Percentiles rank a stretch among this genome's conserved stretches.
Conservation (phyloP, 1,140 invertebrate species). For the Atopsyche davidsoni region DNA sequence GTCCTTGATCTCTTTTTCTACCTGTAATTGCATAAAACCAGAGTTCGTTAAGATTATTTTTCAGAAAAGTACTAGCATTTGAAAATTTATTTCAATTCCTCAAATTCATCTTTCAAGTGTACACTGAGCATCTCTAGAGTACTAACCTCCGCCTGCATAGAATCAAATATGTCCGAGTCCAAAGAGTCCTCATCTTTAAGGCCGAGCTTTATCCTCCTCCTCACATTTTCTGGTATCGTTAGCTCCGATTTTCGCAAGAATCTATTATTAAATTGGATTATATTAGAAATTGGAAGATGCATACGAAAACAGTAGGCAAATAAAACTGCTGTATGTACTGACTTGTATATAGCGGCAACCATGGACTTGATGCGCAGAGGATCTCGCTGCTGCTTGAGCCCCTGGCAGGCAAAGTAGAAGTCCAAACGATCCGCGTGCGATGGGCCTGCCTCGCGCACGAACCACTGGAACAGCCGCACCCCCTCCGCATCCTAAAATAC, state of each 20-base stretch:
- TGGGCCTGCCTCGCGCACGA: constrained; percentile 73
- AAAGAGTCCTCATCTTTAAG: constrained; percentile 57
- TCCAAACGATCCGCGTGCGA: constrained; percentile 71
- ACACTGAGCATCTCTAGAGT: constrained; percentile 5
- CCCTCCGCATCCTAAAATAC: constrained; percentile 78
- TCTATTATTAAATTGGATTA: constrained; percentile 38
- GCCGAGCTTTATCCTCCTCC: constrained; percentile 58
- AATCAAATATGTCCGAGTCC: constrained; percentile 53
- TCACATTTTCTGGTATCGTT: constrained; percentile 72
- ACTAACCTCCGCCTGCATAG: constrained; percentile 51
- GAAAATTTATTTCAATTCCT: constrained; percentile 1
- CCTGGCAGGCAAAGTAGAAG: constrained; percentile 90
- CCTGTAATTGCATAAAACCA: constrained; percentile 54
- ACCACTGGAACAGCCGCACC: constrained; percentile 75
- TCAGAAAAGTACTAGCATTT: constrained; percentile 5
- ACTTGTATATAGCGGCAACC: constrained; percentile 78
- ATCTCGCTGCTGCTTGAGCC: constrained; percentile 73
- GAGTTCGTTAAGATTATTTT: no score
- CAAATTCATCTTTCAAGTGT: constrained; percentile 1
- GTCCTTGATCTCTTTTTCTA: constrained; percentile 74
- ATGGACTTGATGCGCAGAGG: constrained; percentile 65
- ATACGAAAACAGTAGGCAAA: background rate
- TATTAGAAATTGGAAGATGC: constrained; percentile 16
- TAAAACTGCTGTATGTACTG: constrained; percentile 6
- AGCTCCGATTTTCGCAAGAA: constrained; percentile 78